Evolutionary conservation across 30 jellyfish, hydroid and myxozoan genomes (phyloP).

Genomic region (Sanderia malayensis): DNA sequence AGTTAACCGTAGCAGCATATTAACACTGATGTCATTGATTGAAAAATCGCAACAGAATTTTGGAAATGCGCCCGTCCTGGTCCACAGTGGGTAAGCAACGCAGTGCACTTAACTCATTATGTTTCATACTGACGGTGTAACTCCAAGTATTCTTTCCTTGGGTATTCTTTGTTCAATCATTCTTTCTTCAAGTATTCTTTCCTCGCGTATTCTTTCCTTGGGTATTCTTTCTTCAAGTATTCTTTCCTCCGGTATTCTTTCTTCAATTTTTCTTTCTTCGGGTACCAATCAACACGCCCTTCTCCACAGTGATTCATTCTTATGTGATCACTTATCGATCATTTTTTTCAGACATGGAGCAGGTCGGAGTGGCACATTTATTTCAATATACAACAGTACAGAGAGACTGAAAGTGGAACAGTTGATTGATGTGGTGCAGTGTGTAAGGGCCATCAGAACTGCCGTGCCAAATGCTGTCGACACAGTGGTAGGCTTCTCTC

Average conservation of each 20-base stretch:
- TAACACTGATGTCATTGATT: slow-evolving; percentile 67
- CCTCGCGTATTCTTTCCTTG: too few species aligned
- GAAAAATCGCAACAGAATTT: slow-evolving; percentile 70
- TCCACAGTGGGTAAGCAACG: slow-evolving; percentile 64
- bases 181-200: too few species aligned
- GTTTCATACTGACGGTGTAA: too few species aligned
- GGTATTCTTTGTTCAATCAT: too few species aligned
- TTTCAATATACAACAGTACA: slow-evolving; percentile 84
- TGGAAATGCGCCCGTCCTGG: slow-evolving; percentile 79
- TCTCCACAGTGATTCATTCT: too few species aligned
- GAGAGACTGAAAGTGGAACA: slow-evolving; percentile 94
- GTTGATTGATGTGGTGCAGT: slow-evolving; percentile 85
- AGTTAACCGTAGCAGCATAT: slow-evolving; percentile 34
- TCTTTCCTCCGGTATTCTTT: too few species aligned
- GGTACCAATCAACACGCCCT: too few species aligned
- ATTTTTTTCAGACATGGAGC: slow-evolving; percentile 64
- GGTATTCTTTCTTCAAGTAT: too few species aligned
- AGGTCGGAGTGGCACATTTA: slow-evolving; percentile 96
- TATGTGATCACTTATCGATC: too few species aligned
- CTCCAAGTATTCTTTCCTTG: too few species aligned
- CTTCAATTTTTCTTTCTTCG: too few species aligned
- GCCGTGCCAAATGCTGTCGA: slow-evolving; percentile 86
- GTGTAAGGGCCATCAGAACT: slow-evolving; percentile 82
- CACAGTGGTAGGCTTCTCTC: slow-evolving; percentile 47
- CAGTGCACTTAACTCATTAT: not conserved